Evolutionary conservation across 2,113 vertebrate species (phyloP).

Genomic region (Neomonachus schauinslandi): DNA sequence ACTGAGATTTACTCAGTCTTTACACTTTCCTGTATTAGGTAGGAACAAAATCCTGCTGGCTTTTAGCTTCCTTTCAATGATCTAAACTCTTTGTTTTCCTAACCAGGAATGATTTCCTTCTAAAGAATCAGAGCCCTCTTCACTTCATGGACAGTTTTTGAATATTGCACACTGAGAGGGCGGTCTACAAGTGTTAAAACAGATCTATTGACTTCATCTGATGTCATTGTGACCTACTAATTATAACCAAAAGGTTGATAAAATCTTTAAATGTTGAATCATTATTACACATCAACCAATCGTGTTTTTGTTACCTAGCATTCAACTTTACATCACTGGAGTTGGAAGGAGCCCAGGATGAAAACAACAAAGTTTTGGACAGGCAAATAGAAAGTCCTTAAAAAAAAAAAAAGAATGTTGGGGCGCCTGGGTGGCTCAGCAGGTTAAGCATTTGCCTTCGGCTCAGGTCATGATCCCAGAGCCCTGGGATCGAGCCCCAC

Average conservation of each 20-base stretch:
- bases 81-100: not conserved
- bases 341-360: not conserved
- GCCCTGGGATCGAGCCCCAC: too few species aligned
- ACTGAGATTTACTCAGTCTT: not conserved
- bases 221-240: not conserved
- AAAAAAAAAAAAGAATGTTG: not conserved
- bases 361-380: not conserved
- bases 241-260: not conserved
- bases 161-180: not conserved
- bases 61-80: not conserved
- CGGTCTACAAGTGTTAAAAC: not conserved
- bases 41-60: not conserved
- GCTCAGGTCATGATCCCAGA: too few species aligned
- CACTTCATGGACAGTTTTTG: not conserved
- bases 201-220: not conserved
- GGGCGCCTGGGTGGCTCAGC: too few species aligned
- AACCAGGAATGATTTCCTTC: not conserved
- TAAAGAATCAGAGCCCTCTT: not conserved
- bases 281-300: not conserved
- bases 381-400: not conserved
- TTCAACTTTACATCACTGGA: not conserved
- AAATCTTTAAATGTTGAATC: not conserved
- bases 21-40: not conserved
- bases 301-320: not conserved
- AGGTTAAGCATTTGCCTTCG: too few species aligned